Base-by-base conservation (phyloP, 1,140 invertebrate species). In the Drosophila eugracilis region DNA sequence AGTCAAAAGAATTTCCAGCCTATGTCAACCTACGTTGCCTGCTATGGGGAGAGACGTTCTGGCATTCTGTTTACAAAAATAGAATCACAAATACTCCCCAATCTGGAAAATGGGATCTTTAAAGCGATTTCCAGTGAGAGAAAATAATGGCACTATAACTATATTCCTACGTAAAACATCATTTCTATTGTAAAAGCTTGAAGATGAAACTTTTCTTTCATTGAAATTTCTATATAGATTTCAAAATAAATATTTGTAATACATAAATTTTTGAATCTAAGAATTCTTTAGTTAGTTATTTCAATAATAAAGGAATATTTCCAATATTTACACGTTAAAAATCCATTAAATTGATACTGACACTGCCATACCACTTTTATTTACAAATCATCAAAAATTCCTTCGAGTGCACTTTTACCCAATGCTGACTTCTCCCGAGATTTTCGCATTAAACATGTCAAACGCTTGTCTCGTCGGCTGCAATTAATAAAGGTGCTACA, bases 361-460 rank as follows among this genome's bases (percentile, higher is more conserved):
- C n/a, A n/a, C n/a, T n/a, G n/a, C n/a, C n/a, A n/a, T n/a, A n/a
- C n/a, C n/a, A n/a, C n/a, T n/a, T n/a, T n/a, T n/a, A n/a, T n/a
- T n/a, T n/a, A n/a, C n/a, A n/a, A n/a, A n/a, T n/a, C n/a, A n/a
- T n/a, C n/a, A n/a, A 10, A 2, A 19, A 17, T 53, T 34, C 49
- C 48, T 9, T 19, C 4, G 36, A 60, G 63, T 69, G 42, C 14
- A 36, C 10, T 12, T 22, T 32, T 10, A 22, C 22, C 15, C 17
- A 15, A 19, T 10, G 26, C 22, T 32, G 19, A 21, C 36, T 26
- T 17, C 39, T 10, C 7, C 37, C 2, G 37, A 52, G 37, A 65
- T 85, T 86, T 86, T 86, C 83, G 81, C 81, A 86, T 86, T 86
- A 88, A 86, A 86, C 83, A 88, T 86, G 81, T 86, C 81, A 86